Evolutionary conservation across 2,888 invertebrate species (phyloP).

Genomic region (Lycophotia porphyrea): DNA sequence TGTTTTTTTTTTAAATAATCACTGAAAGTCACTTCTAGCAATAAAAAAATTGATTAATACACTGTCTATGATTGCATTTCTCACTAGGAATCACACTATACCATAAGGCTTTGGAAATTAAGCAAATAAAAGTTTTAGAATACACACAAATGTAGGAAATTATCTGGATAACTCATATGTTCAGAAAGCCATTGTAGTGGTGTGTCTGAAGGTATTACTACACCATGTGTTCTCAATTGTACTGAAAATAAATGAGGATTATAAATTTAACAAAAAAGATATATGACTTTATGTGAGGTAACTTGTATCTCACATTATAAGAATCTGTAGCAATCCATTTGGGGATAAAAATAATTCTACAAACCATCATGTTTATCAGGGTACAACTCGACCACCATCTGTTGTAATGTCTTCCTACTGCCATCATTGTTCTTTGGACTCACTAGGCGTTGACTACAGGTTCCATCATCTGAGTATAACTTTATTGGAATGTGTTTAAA

Average conservation of each 20-base stretch:
- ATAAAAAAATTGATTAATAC: constrained; percentile 37
- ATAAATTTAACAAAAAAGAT: not conserved
- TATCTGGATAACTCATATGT: constrained; percentile 99
- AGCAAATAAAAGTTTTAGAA: constrained; percentile 66
- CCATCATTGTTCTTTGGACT: constrained; percentile 94
- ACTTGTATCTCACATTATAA: not conserved
- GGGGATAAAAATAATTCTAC: constrained; percentile 36
- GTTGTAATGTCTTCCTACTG: constrained; percentile 92
- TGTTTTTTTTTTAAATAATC: constrained; percentile 44
- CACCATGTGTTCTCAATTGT: constrained; percentile 96
- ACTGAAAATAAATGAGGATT: constrained; percentile 88
- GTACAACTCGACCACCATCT: constrained; percentile 93
- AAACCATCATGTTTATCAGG: constrained; percentile 89
- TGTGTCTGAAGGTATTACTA: constrained; percentile 95
- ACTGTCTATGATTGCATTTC: constrained; percentile 40
- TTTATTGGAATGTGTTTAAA: constrained; percentile 97
- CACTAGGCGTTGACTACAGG: constrained; percentile 94
- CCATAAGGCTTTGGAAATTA: not conserved
- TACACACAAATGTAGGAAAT: constrained; percentile 97
- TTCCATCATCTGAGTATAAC: constrained; percentile 93
- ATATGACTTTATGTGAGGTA: not conserved
- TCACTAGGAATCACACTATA: constrained; percentile 6
- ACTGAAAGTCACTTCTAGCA: constrained; percentile 50
- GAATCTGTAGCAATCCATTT: not conserved
- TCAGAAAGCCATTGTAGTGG: constrained; percentile 99